These are phyloP conservation scores for Zophobas atratus DNA, from an alignment of 1,140 invertebrate species.

Conservation along the genomic window DNA sequence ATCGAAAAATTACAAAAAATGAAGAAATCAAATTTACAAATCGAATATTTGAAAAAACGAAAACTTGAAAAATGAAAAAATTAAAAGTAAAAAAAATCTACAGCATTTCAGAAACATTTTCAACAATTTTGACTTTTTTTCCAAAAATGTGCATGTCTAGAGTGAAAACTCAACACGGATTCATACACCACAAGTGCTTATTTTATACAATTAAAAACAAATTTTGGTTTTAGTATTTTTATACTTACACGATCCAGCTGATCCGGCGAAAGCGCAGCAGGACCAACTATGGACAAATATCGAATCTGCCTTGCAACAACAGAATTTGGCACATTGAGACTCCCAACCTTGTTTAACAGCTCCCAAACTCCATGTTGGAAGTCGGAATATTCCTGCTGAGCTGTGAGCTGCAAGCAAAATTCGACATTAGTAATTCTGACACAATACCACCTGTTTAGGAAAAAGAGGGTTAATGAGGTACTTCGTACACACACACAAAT, in stretches of 20 bases:
- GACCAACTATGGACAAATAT: slow-evolving; percentile 86
- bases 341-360: slow-evolving; percentile 77
- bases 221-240: slow-evolving; percentile 2
- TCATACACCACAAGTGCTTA: too few relatives aligned
- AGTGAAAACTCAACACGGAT: too few relatives aligned
- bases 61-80: too few relatives aligned
- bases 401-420: slow-evolving; percentile 75
- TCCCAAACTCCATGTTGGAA: slow-evolving; percentile 85
- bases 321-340: slow-evolving; percentile 77
- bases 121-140: too few relatives aligned
- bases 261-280: slow-evolving; percentile 86
- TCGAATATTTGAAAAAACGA: too few relatives aligned
- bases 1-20: too few relatives aligned
- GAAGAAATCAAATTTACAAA: too few relatives aligned
- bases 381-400: slow-evolving; percentile 84
- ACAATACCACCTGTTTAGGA: background rate
- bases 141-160: too few relatives aligned
- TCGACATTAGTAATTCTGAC: background rate
- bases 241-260: slow-evolving; percentile 84
- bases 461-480: slow-evolving; percentile 12
- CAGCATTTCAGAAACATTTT: too few relatives aligned
- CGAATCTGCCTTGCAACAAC: slow-evolving; percentile 81
- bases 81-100: too few relatives aligned
- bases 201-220: too few relatives aligned
- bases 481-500: background rate